These are phyloP conservation scores for Oriolus oriolus DNA, from an alignment of 2,113 vertebrate genomes.

Conservation along the genomic window DNA sequence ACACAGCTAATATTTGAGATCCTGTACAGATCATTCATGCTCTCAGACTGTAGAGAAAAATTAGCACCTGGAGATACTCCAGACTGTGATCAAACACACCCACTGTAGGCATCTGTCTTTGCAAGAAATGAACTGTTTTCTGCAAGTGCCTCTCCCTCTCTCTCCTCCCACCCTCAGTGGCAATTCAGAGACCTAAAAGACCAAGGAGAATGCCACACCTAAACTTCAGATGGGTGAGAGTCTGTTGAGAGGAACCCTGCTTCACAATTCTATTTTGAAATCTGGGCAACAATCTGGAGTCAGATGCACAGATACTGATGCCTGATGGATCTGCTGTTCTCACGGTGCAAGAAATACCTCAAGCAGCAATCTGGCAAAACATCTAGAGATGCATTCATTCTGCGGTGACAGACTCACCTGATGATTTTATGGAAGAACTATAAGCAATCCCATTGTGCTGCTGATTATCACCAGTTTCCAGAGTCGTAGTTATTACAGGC, in stretches of 20 bases:
- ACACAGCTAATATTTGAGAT: neutral
- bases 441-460: constrained; percentile 80
- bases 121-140: neutral
- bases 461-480: constrained; percentile 72
- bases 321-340: neutral
- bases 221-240: neutral
- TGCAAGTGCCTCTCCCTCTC: neutral
- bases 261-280: neutral
- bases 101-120: neutral
- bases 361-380: neutral
- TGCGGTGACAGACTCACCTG: constrained; percentile 70
- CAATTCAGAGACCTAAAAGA: neutral
- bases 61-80: neutral
- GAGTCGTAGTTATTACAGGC: constrained; percentile 70
- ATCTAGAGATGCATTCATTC: neutral
- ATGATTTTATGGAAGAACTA: constrained; percentile 71
- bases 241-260: neutral
- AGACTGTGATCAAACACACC: neutral
- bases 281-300: neutral
- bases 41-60: neutral
- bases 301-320: neutral
- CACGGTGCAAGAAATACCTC: neutral
- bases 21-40: neutral
- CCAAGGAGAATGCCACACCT: neutral
- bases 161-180: neutral